Base-by-base conservation (phyloP, 2,113 vertebrate genomes). In the Sminthopsis crassicaudata region DNA sequence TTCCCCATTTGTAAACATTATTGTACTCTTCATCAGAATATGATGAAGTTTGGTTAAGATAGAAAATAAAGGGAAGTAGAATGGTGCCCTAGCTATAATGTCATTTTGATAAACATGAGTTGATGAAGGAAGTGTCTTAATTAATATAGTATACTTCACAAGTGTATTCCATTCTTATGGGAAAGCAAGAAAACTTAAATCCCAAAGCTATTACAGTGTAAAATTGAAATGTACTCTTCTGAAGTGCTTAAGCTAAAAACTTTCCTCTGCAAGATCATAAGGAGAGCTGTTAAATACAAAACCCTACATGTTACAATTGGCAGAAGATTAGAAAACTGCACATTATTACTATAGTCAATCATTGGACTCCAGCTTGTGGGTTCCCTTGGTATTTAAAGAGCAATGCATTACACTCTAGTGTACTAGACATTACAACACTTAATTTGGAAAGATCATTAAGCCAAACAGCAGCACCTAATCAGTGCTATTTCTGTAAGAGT, bases 361-460 rank as follows among this genome's bases (percentile, higher is more conserved):
- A 93, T 53, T 91, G 93, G 30, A 95, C 95, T 90, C 24, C 93
- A 95, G 93, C 42, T 89, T 96, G 60, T 23, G 30, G 53, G 27
- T 91, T 96, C 46, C 92, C 54, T 93, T 94, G 90, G 50, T 52
- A 93, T 76, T 88, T 93, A 84, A 84, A 95, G 89, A 93, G 51
- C 84, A 95, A 53, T 57, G 19, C 92, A 48, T 67, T 92, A 46
- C 88, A 42, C 5, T 89, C 26, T 12, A 46, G 46, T 76, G 3
- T 52, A 52, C 27, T 53, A 7, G 52, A 36, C 36, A 89, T 95
- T 30, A 91, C 36, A 24, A 93, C 51, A 94, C 19, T 93, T 95
- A 54, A 91, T 95, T 92, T 96, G 84, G 50, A 93, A 95, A 96
- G 3, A n/a, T 51, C 36, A 90, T 93, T 95, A 95, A 96, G 60